phyloP scores from a whole-genome alignment of 2,113 vertebrate genomes.

The Mormyrus lacerda region DNA sequence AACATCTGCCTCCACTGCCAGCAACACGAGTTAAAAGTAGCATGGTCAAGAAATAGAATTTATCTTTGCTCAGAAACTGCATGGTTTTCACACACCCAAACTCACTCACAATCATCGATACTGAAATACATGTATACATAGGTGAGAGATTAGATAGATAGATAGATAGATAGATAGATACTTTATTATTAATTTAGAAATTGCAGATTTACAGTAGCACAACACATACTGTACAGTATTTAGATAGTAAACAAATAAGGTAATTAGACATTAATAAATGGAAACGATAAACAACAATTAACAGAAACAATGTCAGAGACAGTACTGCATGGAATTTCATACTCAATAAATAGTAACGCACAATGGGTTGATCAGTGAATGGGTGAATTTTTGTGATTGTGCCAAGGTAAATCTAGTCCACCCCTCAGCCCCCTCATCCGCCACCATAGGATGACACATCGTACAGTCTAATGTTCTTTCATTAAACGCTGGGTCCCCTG shows the following conservation, averaged over 20 bases:
- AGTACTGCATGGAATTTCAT: background rate
- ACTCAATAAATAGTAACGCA: background rate
- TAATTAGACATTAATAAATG: background rate
- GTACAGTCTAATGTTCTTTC: background rate
- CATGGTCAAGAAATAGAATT: background rate
- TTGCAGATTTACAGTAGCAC: background rate
- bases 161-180: background rate
- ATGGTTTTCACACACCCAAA: background rate
- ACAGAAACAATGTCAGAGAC: background rate
- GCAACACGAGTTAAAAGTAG: background rate
- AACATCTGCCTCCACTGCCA: background rate
- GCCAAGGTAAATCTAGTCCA: background rate
- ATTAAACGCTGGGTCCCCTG: background rate
- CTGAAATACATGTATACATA: background rate
- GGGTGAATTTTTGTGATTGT: background rate
- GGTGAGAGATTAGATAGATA: background rate
- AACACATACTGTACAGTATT: too few relatives aligned
- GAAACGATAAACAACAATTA: background rate
- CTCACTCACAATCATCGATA: background rate
- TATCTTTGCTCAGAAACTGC: background rate
- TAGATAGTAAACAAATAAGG: background rate
- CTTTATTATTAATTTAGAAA: background rate
- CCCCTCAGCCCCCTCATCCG: background rate
- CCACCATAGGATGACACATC: background rate
- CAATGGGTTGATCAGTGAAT: background rate